Conservation (phyloP, 92 coral and sea anemone genomes). For the Umimayanthus chanpuru region DNA sequence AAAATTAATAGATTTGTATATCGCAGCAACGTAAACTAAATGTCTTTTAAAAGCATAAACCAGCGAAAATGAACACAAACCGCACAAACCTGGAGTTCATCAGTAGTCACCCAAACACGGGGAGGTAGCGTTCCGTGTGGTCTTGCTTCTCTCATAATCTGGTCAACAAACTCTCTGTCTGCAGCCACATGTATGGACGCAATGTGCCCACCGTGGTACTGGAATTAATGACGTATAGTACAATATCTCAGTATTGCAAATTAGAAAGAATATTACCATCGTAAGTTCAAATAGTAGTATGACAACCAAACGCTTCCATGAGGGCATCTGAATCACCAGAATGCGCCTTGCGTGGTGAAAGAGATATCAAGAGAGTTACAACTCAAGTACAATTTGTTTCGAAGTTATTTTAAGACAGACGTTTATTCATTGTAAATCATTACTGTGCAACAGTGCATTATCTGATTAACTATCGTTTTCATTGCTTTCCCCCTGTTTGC, state of each 20-base stretch:
- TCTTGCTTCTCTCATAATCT: conserved; percentile 16
- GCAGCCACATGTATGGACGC: conserved; percentile 44
- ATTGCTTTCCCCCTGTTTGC: too few species aligned
- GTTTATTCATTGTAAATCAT: too few species aligned
- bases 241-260: neutral
- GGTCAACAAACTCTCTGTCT: conserved; percentile 51
- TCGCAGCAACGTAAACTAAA: neutral
- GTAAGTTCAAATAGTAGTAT: neutral
- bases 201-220: conserved; percentile 72
- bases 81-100: conserved; percentile 50
- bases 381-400: too few species aligned
- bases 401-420: too few species aligned
- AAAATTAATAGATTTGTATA: neutral
- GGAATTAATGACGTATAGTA: neutral
- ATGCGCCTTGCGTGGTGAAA: too few species aligned
- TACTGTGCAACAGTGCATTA: too few species aligned
- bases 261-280: neutral
- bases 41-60: neutral
- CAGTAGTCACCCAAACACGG: conserved; percentile 55
- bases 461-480: too few species aligned
- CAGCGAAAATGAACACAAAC: conserved; percentile 28
- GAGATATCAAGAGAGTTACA: too few species aligned
- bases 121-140: conserved; percentile 35
- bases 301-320: too few species aligned
- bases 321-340: too few species aligned